phyloP scores from a whole-genome alignment of 2,888 invertebrate species.

The Leptothorax acervorum region DNA sequence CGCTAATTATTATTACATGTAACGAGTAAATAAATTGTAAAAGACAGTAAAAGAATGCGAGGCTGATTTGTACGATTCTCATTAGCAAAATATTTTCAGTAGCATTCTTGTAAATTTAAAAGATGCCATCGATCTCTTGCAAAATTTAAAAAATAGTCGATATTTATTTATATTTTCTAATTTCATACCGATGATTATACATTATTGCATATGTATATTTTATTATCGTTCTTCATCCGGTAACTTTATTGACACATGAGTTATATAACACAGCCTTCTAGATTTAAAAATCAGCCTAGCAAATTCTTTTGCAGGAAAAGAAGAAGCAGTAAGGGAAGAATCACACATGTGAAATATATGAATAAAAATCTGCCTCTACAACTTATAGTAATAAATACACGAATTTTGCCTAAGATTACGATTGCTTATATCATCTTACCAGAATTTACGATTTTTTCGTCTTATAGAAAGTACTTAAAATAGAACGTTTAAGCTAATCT shows the following conservation, averaged over 20 bases:
- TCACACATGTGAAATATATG: constrained; percentile 54
- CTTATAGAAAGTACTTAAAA: constrained; percentile 82
- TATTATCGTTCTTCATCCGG: background rate
- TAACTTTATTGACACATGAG: constrained; percentile 5
- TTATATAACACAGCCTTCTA: constrained; percentile 70
- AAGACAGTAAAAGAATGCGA: constrained; percentile 66
- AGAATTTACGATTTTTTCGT: constrained; percentile 65
- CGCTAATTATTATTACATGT: constrained; percentile 66
- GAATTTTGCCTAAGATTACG: constrained; percentile 77
- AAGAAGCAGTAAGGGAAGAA: constrained; percentile 36
- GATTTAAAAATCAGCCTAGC: constrained; percentile 74
- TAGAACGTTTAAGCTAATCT: constrained; percentile 81
- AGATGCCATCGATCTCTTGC: background rate
- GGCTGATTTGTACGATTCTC: constrained; percentile 70
- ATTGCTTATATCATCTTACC: constrained; percentile 77
- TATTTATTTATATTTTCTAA: constrained; percentile 33
- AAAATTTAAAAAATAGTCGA: constrained; percentile 3
- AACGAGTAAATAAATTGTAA: constrained; percentile 61
- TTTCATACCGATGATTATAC: constrained; percentile 30
- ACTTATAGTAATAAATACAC: constrained; percentile 81
- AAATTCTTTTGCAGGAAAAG: constrained; percentile 34
- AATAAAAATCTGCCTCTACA: constrained; percentile 78
- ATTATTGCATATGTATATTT: constrained; percentile 44
- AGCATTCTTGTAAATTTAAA: background rate
- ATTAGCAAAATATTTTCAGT: constrained; percentile 64